Conservation (phyloP, 2,113 vertebrate genomes). For the Dipodomys spectabilis region DNA sequence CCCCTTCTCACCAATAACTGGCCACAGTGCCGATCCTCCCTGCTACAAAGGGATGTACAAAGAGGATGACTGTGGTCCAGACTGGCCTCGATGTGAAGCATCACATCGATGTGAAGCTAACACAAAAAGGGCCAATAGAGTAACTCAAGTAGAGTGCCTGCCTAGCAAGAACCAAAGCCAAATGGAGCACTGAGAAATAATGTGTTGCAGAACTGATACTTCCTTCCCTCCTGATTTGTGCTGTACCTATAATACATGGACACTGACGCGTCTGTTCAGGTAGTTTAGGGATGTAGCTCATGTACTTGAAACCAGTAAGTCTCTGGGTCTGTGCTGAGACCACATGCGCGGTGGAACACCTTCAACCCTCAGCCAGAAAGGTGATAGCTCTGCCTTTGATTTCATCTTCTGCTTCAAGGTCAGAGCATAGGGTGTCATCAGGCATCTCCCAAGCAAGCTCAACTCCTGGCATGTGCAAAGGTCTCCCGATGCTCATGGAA, state of each 20-base stretch:
- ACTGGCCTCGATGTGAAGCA: no score
- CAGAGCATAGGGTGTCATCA: not conserved
- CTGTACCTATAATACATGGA: not conserved
- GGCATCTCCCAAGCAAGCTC: not conserved
- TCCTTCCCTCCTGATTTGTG: not conserved
- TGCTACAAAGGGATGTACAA: no score
- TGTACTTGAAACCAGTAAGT: not conserved
- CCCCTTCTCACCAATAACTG: no score
- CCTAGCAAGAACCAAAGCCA: no score
- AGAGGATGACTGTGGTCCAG: no score
- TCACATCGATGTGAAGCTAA: no score
- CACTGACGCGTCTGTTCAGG: not conserved
- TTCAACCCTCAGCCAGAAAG: not conserved
- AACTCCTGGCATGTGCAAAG: not conserved
- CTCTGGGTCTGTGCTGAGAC: not conserved
- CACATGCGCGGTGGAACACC: not conserved
- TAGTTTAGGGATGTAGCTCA: not conserved
- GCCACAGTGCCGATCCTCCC: no score
- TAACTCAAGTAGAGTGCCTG: no score
- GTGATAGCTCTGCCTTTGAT: not conserved
- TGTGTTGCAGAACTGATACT: not conserved
- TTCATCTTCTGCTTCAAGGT: not conserved
- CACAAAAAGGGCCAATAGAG: no score
- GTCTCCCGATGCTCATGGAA: not conserved
- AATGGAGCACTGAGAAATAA: not conserved